Evolutionary conservation across 1,140 invertebrate genomes (phyloP).

Genomic region (Charaxes varanes): DNA sequence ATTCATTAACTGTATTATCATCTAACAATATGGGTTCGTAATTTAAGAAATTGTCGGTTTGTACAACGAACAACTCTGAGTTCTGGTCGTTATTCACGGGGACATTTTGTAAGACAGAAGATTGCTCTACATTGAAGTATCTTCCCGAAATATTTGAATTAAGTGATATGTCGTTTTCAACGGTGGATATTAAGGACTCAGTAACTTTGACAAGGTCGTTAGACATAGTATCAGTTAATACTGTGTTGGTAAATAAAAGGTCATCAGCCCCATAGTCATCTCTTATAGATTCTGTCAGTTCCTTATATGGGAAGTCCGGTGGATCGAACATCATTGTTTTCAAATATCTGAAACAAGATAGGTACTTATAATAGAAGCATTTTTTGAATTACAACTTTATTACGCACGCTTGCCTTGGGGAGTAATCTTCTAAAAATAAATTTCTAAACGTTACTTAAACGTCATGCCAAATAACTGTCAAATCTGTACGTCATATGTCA

Average conservation of each 20-base stretch:
- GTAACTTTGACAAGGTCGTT: constrained; percentile 31
- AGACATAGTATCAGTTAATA: constrained; percentile 11
- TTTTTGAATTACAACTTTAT: too few species aligned
- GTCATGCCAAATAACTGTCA: constrained; percentile 15
- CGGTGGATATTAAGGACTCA: constrained; percentile 31
- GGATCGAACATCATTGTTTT: constrained; percentile 62
- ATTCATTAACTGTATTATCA: constrained; percentile 59
- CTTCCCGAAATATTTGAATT: constrained; percentile 40
- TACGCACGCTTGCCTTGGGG: too few species aligned
- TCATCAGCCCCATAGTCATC: constrained; percentile 43
- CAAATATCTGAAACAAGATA: constrained; percentile 30
- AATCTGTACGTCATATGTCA: constrained; percentile 9
- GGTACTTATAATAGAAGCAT: neutral
- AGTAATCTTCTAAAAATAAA: neutral
- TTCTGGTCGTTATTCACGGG: constrained; percentile 21
- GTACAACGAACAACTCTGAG: constrained; percentile 33
- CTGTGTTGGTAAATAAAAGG: constrained; percentile 32
- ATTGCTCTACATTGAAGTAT: constrained; percentile 40
- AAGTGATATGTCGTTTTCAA: constrained; percentile 42
- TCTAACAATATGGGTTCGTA: constrained; percentile 53
- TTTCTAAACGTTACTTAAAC: constrained; percentile 9
- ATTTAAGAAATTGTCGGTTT: constrained; percentile 42
- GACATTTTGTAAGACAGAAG: constrained; percentile 19
- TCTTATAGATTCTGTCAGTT: constrained; percentile 41
- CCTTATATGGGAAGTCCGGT: constrained; percentile 56